A percentile compares a stretch with the other conserved stretches of the same genome.
phyloP scores from a whole-genome alignment of 2,888 invertebrate species.

The Andrena haemorrhoa region DNA sequence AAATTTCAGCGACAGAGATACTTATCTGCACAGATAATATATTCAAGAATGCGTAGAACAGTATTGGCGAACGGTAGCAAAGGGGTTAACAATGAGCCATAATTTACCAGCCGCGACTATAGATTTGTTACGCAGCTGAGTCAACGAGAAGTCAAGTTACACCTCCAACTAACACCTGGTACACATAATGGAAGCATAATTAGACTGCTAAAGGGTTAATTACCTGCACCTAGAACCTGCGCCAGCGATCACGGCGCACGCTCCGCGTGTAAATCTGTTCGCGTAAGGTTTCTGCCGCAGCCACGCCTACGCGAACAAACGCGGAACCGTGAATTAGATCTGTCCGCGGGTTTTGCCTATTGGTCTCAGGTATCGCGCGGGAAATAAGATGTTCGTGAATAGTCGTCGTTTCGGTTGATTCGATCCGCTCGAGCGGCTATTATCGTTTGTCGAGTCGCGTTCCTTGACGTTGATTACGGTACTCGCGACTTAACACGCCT shows the following conservation, averaged over 20 bases:
- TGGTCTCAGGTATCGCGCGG: conserved; percentile 29
- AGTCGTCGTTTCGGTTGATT: conserved; percentile 35
- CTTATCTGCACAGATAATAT: not conserved
- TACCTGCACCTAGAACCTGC: not conserved
- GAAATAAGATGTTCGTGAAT: conserved; percentile 52
- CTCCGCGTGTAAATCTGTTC: not conserved
- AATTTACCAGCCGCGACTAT: conserved; percentile 3
- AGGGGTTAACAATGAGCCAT: conserved; percentile 13
- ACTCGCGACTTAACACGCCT: conserved; percentile 48
- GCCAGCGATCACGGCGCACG: not conserved
- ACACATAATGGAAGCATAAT: not conserved
- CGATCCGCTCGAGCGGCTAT: conserved; percentile 54
- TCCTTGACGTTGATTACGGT: conserved; percentile 54
- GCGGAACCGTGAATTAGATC: conserved; percentile 37
- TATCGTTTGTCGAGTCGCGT: conserved; percentile 56
- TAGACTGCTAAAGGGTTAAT: conserved; percentile 12
- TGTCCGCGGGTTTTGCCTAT: conserved; percentile 19
- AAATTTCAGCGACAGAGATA: not conserved
- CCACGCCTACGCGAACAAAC: conserved; percentile 22
- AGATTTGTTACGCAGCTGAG: conserved; percentile 4
- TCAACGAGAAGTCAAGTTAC: not conserved
- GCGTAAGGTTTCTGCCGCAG: not conserved
- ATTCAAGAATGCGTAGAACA: not conserved
- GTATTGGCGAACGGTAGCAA: not conserved
- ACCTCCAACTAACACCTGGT: not conserved